Conservation (phyloP, 1,140 invertebrate genomes). For the Lucilia cuprina region DNA sequence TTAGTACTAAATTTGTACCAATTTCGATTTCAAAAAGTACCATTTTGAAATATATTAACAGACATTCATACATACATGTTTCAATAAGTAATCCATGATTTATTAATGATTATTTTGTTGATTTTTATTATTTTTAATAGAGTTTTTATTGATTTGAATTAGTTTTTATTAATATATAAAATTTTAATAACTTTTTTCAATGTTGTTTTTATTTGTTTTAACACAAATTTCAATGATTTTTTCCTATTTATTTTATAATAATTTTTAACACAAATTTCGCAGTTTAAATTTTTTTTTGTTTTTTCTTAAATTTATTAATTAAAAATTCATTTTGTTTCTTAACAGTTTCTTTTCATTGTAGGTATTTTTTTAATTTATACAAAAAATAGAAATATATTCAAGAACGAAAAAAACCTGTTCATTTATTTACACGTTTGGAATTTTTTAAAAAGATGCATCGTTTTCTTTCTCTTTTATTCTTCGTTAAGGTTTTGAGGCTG, state of each 20-base stretch:
- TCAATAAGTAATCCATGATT: not conserved
- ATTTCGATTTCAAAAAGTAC: not conserved
- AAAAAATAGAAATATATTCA: not conserved
- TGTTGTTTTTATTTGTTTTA: not conserved
- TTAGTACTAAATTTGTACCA: not conserved
- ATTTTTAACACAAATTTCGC: not conserved
- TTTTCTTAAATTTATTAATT: conserved; percentile 7
- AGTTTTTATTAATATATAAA: too few relatives aligned
- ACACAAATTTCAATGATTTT: not conserved
- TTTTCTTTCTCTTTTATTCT: not conserved
- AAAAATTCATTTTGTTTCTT: not conserved
- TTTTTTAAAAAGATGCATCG: conserved; percentile 16
- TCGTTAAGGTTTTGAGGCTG: not conserved
- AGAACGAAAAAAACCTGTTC: conserved; percentile 28
- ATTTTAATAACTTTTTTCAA: not conserved
- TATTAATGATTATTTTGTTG: too few relatives aligned
- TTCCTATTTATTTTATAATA: too few relatives aligned
- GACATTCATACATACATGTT: not conserved
- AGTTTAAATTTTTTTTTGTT: not conserved
- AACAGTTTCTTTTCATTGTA: not conserved
- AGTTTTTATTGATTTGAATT: too few relatives aligned
- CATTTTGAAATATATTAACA: not conserved
- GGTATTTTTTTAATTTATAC: not conserved
- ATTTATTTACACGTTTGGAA: conserved; percentile 20
- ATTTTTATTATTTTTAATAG: too few relatives aligned